Percentiles rank a stretch among this genome's conserved stretches.
Evolutionary conservation across 2,113 vertebrate species (phyloP).

Genomic region (Paracanthobrama guichenoti): DNA sequence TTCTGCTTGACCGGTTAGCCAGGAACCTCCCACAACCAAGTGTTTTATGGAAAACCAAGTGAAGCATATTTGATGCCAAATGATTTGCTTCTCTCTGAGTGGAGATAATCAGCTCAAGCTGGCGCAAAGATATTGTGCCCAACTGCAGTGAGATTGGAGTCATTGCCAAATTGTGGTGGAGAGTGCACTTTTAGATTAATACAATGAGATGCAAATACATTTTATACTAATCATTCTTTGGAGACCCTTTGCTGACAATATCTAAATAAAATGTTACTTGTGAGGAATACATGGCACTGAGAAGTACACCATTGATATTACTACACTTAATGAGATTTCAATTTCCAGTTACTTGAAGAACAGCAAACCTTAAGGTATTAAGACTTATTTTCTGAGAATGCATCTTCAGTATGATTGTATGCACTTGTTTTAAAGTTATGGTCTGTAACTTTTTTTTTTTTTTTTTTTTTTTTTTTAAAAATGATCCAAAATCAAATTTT

Average conservation of each 20-base stretch:
- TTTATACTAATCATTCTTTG: background rate
- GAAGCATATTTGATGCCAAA: slow-evolving; percentile 40
- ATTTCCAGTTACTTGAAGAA: background rate
- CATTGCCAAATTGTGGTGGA: slow-evolving; percentile 13
- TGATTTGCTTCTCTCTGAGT: slow-evolving; percentile 28
- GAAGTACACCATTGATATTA: background rate
- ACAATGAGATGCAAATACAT: background rate
- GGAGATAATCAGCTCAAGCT: slow-evolving; percentile 15
- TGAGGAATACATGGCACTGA: background rate
- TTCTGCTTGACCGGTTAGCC: slow-evolving; percentile 18
- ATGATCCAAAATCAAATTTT: too few relatives aligned
- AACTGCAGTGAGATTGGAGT: background rate
- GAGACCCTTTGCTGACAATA: background rate
- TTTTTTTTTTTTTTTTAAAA: too few relatives aligned
- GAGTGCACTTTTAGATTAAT: background rate
- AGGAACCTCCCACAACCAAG: slow-evolving; percentile 16
- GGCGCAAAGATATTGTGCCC: slow-evolving; percentile 18
- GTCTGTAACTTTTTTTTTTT: too few relatives aligned
- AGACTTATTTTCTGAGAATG: background rate
- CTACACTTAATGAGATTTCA: background rate
- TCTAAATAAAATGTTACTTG: background rate
- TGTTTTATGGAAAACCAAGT: slow-evolving; percentile 33
- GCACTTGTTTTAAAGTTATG: background rate
- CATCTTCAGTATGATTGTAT: background rate
- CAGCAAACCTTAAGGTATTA: background rate